phyloP scores from a whole-genome alignment of 2,113 vertebrate species.

The Sylvia atricapilla region DNA sequence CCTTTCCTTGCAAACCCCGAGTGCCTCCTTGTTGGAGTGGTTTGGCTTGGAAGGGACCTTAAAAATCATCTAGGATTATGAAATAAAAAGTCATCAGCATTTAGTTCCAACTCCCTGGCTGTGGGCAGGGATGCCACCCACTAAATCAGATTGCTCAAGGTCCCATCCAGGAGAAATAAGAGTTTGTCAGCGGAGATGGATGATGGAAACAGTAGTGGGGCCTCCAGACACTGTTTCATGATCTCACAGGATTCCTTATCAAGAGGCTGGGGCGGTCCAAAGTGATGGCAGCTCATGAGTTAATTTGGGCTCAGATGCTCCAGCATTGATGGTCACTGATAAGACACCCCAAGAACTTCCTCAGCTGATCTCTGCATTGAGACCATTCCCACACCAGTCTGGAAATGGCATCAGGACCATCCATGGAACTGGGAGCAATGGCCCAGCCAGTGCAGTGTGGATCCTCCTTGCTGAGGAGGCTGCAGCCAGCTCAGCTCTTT shows the following conservation, averaged over 20 bases:
- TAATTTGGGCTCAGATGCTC: background rate
- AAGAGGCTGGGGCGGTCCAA: background rate
- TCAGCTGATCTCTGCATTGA: background rate
- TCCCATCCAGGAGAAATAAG: background rate
- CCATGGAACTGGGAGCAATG: accelerated
- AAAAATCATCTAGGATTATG: background rate
- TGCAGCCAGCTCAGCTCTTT: background rate
- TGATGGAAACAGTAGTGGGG: background rate
- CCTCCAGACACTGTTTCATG: background rate
- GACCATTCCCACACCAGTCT: background rate
- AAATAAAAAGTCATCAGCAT: background rate
- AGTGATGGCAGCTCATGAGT: background rate
- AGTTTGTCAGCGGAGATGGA: background rate
- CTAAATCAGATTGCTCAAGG: background rate
- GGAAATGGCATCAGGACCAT: background rate
- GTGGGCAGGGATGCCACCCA: background rate
- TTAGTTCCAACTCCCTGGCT: background rate
- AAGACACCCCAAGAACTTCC: background rate
- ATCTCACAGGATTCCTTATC: background rate
- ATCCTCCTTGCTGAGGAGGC: background rate
- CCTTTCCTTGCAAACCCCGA: background rate
- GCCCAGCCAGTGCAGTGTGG: background rate
- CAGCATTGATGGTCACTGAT: accelerated
- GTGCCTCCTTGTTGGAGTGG: background rate
- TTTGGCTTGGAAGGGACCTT: background rate